Evolutionary conservation across 2,797 vertebrate genomes (phyloP).

Genomic region (Percopsis omiscomaycus): DNA sequence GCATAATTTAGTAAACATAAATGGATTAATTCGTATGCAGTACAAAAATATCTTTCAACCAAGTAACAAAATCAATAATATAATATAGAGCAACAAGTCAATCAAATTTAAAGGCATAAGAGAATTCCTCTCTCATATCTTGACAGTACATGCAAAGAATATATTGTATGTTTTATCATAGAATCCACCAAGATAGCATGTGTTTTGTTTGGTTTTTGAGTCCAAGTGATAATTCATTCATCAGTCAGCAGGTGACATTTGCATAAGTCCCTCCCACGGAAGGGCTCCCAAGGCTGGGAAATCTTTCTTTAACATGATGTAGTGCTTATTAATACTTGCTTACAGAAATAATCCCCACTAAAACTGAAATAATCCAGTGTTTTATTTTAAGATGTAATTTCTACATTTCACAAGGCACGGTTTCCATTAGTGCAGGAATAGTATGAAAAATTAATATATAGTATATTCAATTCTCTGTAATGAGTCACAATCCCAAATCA

Average conservation of each 20-base stretch:
- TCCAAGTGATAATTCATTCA: conserved; percentile 35
- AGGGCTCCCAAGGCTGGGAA: conserved; percentile 4
- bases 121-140: background rate
- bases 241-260: conserved; percentile 11
- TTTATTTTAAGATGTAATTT: conserved; percentile 4
- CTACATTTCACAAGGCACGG: background rate
- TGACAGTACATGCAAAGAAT: conserved; percentile 5
- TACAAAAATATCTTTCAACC: too few relatives aligned
- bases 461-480: conserved; percentile 2
- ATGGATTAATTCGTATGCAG: background rate
- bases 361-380: background rate
- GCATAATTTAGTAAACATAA: background rate
- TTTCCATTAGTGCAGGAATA: background rate
- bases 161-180: background rate
- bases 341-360: conserved; percentile 33
- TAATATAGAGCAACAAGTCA: conserved; percentile 6
- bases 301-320: conserved; percentile 3
- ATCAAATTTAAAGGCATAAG: background rate
- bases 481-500: conserved; percentile 7
- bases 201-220: conserved; percentile 19
- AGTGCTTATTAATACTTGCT: conserved; percentile 33
- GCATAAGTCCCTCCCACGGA: conserved; percentile 18
- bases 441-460: conserved; percentile 15
- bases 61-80: background rate
- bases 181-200: conserved; percentile 15